Base-by-base conservation (phyloP, 2,888 invertebrate species). In the Mythimna ferrago region DNA sequence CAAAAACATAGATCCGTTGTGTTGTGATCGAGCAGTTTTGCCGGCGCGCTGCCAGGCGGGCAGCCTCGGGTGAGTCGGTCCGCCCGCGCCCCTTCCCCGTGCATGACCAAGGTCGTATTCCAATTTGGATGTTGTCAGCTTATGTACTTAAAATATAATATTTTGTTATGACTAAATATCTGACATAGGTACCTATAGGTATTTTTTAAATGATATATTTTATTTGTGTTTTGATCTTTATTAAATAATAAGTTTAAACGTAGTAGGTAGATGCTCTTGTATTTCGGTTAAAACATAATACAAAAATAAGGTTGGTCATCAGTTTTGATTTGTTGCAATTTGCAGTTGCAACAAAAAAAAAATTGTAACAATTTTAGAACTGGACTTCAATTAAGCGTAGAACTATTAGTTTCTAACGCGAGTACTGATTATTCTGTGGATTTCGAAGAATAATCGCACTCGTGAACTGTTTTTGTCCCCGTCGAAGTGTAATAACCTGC, bases 401-500 rank as follows among this genome's bases (percentile, higher is more conserved):
- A 63, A 76, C 87, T 86, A 91, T 90, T 91, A 88, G 82, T 79
- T 77, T 80, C 77, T 64, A 84, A 79, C 82, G 81, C 82, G 82
- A 86, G 21, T 41, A 61, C 78, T 85, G 81, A 87, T 87, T 88
- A 88, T 88, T 83, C 82, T 85, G 80, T 84, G 72, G 86, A 90
- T 89, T 92, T 90, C 87, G 83, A 89, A 91, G 86, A 86, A 86
- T 86, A 93, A 92, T 90, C 89, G 85, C 87, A 88, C 82, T 86
- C 74, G 80, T 85, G 87, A 85, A 86, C 83, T 86, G 91, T 94
- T 95, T 94, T 95, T 94, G 94, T 94, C 91, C 90, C 90, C 84
- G 84, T 65, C 81, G 85, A 86, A 88, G 94, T 92, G 93, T 92
- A 94, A 94, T 93, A 94, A 95, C 94, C 95, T 92, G 89, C 89